Conservation (phyloP, 2,797 vertebrate species). For the Clarias laeviceps region DNA sequence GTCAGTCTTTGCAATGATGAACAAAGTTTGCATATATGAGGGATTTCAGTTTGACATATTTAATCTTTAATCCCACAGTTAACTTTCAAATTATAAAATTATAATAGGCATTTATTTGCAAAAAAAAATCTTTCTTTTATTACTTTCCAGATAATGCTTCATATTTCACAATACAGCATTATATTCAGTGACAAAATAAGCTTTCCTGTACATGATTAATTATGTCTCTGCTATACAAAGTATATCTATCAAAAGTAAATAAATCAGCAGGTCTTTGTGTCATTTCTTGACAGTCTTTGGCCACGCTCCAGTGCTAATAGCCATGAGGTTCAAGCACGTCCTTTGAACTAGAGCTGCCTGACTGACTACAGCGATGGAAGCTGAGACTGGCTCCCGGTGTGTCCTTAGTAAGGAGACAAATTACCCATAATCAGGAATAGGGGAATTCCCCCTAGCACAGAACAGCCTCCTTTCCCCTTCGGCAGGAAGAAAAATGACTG, state of each 20-base stretch:
- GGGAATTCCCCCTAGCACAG: constrained; percentile 62
- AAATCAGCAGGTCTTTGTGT: constrained; percentile 25
- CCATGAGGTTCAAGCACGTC: constrained; percentile 66
- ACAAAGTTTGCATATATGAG: background rate
- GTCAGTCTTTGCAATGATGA: background rate
- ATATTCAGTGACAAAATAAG: background rate
- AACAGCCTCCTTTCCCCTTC: constrained; percentile 60
- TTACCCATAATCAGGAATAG: constrained; percentile 67
- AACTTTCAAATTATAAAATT: background rate
- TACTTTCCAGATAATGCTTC: background rate
- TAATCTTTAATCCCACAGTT: background rate
- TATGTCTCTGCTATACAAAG: constrained; percentile 26
- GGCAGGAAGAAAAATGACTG: constrained; percentile 71
- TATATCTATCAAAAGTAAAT: constrained; percentile 23
- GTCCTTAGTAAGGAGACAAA: constrained; percentile 68
- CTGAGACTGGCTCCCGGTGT: constrained; percentile 66
- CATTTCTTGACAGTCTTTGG: constrained; percentile 55
- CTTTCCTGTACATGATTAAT: constrained; percentile 13
- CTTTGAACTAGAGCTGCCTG: constrained; percentile 66
- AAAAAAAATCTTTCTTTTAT: background rate
- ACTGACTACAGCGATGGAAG: constrained; percentile 65
- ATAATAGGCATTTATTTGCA: background rate
- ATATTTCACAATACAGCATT: background rate
- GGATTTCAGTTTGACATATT: background rate
- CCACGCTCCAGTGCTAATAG: constrained; percentile 71